Evolutionary conservation across 2,797 vertebrate genomes (phyloP), one percentile per base, ranked within the genome.

Genomic region (Molossus alvarezi): DNA sequence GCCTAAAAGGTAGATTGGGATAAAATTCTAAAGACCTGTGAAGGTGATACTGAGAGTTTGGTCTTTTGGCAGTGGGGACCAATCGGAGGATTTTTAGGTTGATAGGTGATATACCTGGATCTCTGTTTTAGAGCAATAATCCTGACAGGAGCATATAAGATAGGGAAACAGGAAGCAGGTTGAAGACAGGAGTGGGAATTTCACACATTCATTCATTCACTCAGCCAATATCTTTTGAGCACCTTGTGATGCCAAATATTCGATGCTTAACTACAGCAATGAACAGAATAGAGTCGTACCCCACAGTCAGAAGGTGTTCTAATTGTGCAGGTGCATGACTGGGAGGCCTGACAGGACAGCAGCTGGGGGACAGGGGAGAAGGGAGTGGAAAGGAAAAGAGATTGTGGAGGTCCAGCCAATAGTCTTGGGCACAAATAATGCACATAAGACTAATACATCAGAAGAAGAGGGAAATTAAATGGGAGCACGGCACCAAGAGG

Each of bases 101-200:
- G 33, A 18, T 76, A 48, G 69, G 37, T 53, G 25, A 76, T 15
- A 58, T 69, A 64, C 81, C 9, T 45, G 27, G 29, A 57, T 80
- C 53, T 91, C 72, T 80, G 15, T 58, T 76, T 81, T 64, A 73
- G 27, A 91, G 67, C 37, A 87, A 48, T 58, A 80, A 69, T 67
- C 29, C 7, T 51, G 58, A 48, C 9, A 76, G 81, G 10, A 71
- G 23, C 25, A 23, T 55, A 7, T 11, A 67, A 65, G 17, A 71
- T 17, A 20, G 25, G 58, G 37, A 53, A 3, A 9, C 0, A 3
- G 53, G 45, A 53, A 15, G 27, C 27, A 55, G 20, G 5, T 3
- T 62, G 53, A 62, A 69, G 58, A 23, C 10, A 77, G 41, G 29
- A 45, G 29, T 10, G 53, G 17, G 51, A 29, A 41, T 29, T 48